Percentiles rank a stretch among this genome's conserved stretches.
phyloP scores from a whole-genome alignment of 2,113 vertebrate genomes.

The Odobenus rosmarus region DNA sequence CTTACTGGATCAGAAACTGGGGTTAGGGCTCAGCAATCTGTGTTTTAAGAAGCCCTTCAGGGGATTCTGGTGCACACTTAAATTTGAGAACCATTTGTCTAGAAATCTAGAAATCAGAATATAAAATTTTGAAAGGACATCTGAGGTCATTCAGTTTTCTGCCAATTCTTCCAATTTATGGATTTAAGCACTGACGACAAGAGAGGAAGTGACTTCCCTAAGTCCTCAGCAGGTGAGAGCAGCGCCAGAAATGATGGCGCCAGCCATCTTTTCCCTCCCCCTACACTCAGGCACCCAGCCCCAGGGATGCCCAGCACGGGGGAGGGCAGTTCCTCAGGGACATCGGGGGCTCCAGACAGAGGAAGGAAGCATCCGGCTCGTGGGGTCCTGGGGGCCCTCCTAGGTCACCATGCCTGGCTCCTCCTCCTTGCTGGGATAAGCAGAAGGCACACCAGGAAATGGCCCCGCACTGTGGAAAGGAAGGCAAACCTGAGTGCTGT shows the following conservation, averaged over 20 bases:
- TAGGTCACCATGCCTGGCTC: not conserved
- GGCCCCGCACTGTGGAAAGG: not conserved
- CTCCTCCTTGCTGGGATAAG: not conserved
- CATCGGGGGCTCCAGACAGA: not conserved
- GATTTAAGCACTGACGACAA: not conserved
- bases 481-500: not conserved
- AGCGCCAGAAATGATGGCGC: not conserved
- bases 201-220: not conserved
- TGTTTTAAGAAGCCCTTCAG: not conserved
- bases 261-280: not conserved
- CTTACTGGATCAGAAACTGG: not conserved
- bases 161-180: slow-evolving; percentile 1
- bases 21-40: not conserved
- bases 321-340: not conserved
- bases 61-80: not conserved
- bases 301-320: not conserved
- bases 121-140: slow-evolving; percentile 24
- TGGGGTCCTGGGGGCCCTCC: not conserved
- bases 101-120: slow-evolving; percentile 42
- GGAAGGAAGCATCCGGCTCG: not conserved
- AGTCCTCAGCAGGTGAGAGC: not conserved
- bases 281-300: not conserved
- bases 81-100: slow-evolving; percentile 23
- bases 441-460: not conserved
- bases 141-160: slow-evolving; percentile 30